These are phyloP conservation scores for Panulirus ornatus DNA, from an alignment of 1,140 invertebrate genomes.

Conservation along the genomic window DNA sequence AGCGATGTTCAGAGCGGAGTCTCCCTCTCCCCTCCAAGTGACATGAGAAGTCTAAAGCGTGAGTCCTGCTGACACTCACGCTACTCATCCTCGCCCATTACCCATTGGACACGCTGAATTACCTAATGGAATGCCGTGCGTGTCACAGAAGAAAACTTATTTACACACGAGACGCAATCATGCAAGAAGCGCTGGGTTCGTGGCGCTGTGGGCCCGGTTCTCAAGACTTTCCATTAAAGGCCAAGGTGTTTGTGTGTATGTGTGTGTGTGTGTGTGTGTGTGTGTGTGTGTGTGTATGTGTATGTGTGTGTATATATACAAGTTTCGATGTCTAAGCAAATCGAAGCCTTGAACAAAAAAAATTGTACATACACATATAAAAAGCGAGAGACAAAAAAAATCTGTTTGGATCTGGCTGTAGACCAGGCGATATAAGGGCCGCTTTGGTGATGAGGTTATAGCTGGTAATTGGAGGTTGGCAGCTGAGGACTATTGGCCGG, in stretches of 20 bases:
- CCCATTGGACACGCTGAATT: not conserved
- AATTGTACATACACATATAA: no score
- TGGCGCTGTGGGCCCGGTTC: no score
- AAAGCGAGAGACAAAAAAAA: no score
- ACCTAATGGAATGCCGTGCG: not conserved
- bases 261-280: conserved; percentile 27
- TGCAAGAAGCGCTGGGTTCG: no score
- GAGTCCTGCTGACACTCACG: not conserved
- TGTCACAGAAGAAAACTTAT: not conserved
- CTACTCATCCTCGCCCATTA: not conserved
- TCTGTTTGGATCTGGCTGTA: no score
- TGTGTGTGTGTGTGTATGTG: conserved; percentile 37
- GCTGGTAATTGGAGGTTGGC: no score
- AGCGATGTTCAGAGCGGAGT: not conserved
- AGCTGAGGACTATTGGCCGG: no score
- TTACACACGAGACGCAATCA: not conserved
- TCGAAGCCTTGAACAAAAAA: not conserved
- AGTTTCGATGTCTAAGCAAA: not conserved
- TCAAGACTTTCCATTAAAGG: no score
- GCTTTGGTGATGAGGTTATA: no score
- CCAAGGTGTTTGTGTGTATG: not conserved
- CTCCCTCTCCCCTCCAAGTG: no score
- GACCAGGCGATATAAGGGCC: no score
- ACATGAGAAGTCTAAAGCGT: not conserved
- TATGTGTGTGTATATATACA: not conserved